A percentile compares a stretch with the other conserved stretches of the same genome.
Evolutionary conservation across 2,888 invertebrate species (phyloP).

Genomic region (Sesamia inferens): DNA sequence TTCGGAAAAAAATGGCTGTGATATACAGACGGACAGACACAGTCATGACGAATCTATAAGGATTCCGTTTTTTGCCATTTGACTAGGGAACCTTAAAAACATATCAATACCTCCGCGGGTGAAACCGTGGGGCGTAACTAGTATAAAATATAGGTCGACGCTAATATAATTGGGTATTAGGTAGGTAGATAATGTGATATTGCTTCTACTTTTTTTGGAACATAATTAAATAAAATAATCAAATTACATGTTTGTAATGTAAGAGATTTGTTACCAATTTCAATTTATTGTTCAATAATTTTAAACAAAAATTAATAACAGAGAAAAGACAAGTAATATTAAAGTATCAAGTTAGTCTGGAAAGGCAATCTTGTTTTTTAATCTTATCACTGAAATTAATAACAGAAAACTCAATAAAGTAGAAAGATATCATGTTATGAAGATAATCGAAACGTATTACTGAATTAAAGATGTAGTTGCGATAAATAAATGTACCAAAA

Average conservation of each 20-base stretch:
- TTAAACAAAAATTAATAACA: conserved; percentile 38
- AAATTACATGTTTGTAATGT: conserved; percentile 16
- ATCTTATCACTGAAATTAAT: conserved; percentile 37
- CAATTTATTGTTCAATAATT: conserved; percentile 27
- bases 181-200: no score
- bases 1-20: no score
- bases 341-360: conserved; percentile 22
- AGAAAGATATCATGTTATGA: conserved; percentile 32
- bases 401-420: conserved; percentile 15
- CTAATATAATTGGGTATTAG: no score
- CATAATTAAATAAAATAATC: neutral
- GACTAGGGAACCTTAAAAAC: no score
- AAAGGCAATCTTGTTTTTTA: conserved; percentile 56
- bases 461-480: neutral
- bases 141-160: no score
- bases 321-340: conserved; percentile 31
- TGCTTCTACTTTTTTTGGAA: neutral
- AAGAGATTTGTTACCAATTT: conserved; percentile 27
- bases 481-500: neutral
- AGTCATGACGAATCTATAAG: no score
- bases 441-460: conserved; percentile 33
- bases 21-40: no score
- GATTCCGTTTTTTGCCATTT: no score
- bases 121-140: no score
- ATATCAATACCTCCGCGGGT: no score